Conservation (phyloP, 2,888 invertebrate genomes). For the Mimas tiliae region DNA sequence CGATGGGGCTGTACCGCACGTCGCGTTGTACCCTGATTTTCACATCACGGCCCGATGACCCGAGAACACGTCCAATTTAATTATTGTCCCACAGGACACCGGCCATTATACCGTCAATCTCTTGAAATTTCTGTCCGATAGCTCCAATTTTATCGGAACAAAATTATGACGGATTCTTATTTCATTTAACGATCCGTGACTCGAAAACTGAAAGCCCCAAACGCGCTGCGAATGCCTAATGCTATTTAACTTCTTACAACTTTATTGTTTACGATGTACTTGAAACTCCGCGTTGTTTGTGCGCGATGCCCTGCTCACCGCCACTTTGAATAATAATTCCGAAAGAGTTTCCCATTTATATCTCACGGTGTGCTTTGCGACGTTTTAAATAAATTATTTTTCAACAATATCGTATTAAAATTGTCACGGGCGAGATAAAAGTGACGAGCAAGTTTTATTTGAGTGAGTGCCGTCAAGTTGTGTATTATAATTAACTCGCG, state of each 20-base stretch:
- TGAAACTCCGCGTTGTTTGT: slow-evolving; percentile 47
- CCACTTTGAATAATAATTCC: slow-evolving; percentile 51
- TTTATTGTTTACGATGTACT: slow-evolving; percentile 60
- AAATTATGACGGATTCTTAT: slow-evolving; percentile 65
- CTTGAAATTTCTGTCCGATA: slow-evolving; percentile 41
- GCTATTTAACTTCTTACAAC: slow-evolving; percentile 52
- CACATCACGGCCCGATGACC: slow-evolving; percentile 47
- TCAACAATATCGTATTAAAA: slow-evolving; percentile 39
- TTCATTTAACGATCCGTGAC: slow-evolving; percentile 66
- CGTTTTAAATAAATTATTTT: slow-evolving; percentile 59
- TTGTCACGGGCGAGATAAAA: slow-evolving; percentile 31
- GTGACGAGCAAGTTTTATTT: slow-evolving; percentile 17
- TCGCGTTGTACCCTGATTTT: slow-evolving; percentile 39
- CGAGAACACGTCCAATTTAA: slow-evolving; percentile 53
- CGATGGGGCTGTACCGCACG: not conserved
- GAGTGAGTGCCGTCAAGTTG: slow-evolving; percentile 1
- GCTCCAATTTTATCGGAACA: slow-evolving; percentile 38
- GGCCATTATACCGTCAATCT: slow-evolving; percentile 53
- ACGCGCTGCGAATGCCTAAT: slow-evolving; percentile 63
- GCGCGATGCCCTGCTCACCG: slow-evolving; percentile 38
- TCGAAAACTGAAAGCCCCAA: slow-evolving; percentile 50
- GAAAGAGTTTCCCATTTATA: slow-evolving; percentile 51
- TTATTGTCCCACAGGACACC: slow-evolving; percentile 48
- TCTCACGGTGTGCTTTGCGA: slow-evolving; percentile 44
- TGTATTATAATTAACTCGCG: slow-evolving; percentile 11